These are phyloP conservation scores for Volucella inanis DNA, from an alignment of 2,888 invertebrate genomes.

Conservation along the genomic window DNA sequence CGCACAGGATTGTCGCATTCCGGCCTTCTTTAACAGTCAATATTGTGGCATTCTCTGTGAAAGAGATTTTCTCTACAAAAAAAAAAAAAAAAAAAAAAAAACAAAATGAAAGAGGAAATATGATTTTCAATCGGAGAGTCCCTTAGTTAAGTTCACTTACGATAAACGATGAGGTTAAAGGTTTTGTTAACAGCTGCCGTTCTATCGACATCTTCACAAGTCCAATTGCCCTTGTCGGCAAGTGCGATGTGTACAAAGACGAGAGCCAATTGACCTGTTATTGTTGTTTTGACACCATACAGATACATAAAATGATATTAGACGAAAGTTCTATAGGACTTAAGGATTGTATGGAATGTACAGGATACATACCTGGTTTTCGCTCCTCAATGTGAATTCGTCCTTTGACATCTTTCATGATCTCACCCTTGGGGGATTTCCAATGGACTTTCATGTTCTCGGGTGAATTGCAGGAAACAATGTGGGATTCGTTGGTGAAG, in stretches of 20 bases:
- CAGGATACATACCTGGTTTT: constrained; percentile 78
- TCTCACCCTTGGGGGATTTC: constrained; percentile 82
- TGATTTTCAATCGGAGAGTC: constrained; percentile 9
- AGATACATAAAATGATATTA: neutral
- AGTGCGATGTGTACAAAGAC: constrained; percentile 83
- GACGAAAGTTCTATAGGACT: constrained; percentile 11
- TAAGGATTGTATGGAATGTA: neutral
- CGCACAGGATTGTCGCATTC: constrained; percentile 83
- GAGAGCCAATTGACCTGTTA: constrained; percentile 82
- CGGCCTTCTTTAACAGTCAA: constrained; percentile 84
- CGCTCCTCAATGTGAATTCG: constrained; percentile 83
- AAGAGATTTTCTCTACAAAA: constrained; percentile 84
- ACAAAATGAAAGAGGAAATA: neutral
- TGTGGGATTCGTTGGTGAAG: constrained; percentile 83
- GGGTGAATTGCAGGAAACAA: constrained; percentile 82
- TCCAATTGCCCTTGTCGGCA: constrained; percentile 84
- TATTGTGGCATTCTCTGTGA: constrained; percentile 84
- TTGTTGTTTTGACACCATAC: constrained; percentile 7
- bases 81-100: constrained; percentile 38
- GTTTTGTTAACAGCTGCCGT: constrained; percentile 77
- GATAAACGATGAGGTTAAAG: constrained; percentile 83
- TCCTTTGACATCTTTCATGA: constrained; percentile 82
- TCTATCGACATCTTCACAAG: constrained; percentile 81
- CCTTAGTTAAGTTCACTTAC: constrained; percentile 79
- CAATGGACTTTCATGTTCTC: constrained; percentile 80